phyloP scores from a whole-genome alignment of 2,888 invertebrate genomes.

The Laspeyria flexula region DNA sequence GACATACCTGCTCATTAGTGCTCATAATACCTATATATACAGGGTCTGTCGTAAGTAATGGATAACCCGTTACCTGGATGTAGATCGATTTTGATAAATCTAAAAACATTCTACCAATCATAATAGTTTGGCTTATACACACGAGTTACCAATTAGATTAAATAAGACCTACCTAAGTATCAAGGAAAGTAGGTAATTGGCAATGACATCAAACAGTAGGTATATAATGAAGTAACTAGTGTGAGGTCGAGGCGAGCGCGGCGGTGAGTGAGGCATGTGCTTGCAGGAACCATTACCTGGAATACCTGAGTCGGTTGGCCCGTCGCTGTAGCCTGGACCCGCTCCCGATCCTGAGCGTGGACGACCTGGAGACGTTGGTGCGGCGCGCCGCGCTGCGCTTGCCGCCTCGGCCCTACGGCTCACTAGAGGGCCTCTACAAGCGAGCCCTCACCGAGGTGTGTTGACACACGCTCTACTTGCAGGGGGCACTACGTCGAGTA shows the following conservation, averaged over 20 bases:
- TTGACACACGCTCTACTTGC: constrained; percentile 66
- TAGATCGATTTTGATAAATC: too few relatives aligned
- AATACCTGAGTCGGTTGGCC: constrained; percentile 93
- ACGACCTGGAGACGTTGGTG: constrained; percentile 93
- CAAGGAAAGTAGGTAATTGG: background rate
- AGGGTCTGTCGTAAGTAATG: too few relatives aligned
- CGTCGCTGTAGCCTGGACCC: constrained; percentile 91
- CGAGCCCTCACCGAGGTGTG: constrained; percentile 88
- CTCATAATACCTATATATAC: too few relatives aligned
- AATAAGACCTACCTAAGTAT: background rate
- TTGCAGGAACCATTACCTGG: constrained; percentile 95
- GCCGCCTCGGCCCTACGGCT: constrained; percentile 92
- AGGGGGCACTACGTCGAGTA: constrained; percentile 98
- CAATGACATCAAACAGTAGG: background rate
- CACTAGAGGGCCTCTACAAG: constrained; percentile 88
- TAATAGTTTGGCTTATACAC: background rate
- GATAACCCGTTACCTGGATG: too few relatives aligned
- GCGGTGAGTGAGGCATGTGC: constrained; percentile 67
- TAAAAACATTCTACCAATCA: too few relatives aligned
- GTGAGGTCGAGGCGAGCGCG: constrained; percentile 41
- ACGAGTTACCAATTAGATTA: background rate
- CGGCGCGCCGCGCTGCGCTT: constrained; percentile 90
- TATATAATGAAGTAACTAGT: too few relatives aligned
- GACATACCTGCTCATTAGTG: too few relatives aligned
- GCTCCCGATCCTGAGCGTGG: constrained; percentile 90